phyloP scores from a whole-genome alignment of 2,888 invertebrate genomes.

The Cinara cedri region DNA sequence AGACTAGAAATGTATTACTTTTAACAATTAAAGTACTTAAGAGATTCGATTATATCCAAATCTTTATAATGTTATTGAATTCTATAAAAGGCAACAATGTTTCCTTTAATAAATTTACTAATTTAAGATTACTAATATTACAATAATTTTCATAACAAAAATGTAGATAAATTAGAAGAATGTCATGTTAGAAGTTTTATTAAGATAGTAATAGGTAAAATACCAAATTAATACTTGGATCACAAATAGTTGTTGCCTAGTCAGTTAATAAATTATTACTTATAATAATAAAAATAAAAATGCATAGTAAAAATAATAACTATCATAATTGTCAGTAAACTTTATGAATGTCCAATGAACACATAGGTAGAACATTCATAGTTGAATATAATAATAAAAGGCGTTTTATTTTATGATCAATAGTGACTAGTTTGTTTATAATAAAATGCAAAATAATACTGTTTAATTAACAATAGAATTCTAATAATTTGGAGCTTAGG shows the following conservation, averaged over 20 bases:
- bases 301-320: slow-evolving; percentile 10
- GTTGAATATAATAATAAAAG: slow-evolving; percentile 1
- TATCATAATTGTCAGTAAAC: slow-evolving; percentile 9
- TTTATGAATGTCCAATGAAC: neutral
- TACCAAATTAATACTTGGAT: neutral
- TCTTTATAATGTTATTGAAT: neutral
- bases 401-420: slow-evolving; percentile 2
- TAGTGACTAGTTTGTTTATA: slow-evolving; percentile 46
- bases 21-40: neutral
- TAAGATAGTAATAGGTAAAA: neutral
- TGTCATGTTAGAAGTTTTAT: slow-evolving; percentile 1
- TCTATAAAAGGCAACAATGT: neutral
- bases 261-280: neutral
- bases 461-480: slow-evolving; percentile 32
- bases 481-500: slow-evolving; percentile 17
- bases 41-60: slow-evolving; percentile 6
- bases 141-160: too few species aligned
- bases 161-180: neutral
- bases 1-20: neutral
- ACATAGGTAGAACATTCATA: neutral
- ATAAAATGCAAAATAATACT: slow-evolving; percentile 54
- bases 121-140: too few species aligned
- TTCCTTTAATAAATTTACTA: neutral
- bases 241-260: neutral
- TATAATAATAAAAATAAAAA: too few species aligned